These are phyloP conservation scores for Cotesia congregata DNA, from an alignment of 2,888 invertebrate species.

Conservation along the genomic window DNA sequence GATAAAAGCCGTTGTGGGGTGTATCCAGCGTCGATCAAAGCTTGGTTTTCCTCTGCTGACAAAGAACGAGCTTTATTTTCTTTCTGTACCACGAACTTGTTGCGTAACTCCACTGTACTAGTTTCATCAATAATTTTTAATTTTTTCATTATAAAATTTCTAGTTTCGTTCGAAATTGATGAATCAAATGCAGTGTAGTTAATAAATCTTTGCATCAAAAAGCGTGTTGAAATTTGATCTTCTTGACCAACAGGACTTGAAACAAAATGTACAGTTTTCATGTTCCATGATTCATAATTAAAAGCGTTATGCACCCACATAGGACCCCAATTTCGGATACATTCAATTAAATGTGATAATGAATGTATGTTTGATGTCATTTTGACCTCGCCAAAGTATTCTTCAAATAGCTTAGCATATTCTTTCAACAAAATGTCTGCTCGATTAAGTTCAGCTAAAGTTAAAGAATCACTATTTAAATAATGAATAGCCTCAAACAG, in stretches of 20 bases:
- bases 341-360: constrained; percentile 20
- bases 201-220: neutral
- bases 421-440: constrained; percentile 13
- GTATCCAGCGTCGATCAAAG: neutral
- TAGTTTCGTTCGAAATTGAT: neutral
- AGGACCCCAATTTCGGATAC: neutral
- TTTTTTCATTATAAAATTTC: neutral
- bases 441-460: constrained; percentile 7
- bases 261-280: constrained; percentile 30
- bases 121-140: neutral
- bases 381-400: constrained; percentile 30
- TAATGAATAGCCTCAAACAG: constrained; percentile 16
- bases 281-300: constrained; percentile 38
- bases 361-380: constrained; percentile 41
- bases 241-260: neutral
- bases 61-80: neutral
- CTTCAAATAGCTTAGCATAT: constrained; percentile 29
- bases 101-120: too few species aligned
- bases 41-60: neutral
- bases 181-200: neutral
- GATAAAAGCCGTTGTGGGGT: neutral
- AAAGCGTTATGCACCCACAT: constrained; percentile 19
- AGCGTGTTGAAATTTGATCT: neutral
- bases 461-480: constrained; percentile 10
- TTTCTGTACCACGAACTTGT: too few species aligned